Percentiles rank a stretch among this genome's conserved stretches.
phyloP scores from a whole-genome alignment of 2,113 vertebrate species.

The Pipra filicauda region DNA sequence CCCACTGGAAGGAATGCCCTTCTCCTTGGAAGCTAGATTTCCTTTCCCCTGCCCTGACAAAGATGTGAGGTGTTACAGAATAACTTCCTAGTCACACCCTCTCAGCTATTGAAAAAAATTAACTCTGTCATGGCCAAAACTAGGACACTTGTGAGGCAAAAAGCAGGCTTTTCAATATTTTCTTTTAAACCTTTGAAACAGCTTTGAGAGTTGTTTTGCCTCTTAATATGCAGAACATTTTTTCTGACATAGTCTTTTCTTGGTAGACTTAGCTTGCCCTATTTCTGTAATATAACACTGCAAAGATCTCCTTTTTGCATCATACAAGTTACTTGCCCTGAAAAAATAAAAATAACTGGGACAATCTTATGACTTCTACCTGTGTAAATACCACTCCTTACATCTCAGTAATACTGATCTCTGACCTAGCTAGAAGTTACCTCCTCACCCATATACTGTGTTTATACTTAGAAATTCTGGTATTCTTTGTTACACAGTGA shows the following conservation, averaged over 20 bases:
- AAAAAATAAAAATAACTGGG: background rate
- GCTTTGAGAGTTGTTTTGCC: background rate
- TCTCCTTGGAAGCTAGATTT: background rate
- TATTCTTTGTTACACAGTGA: background rate
- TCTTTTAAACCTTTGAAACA: background rate
- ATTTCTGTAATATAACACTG: background rate
- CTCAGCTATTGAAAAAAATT: background rate
- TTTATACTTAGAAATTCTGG: background rate
- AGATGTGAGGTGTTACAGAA: background rate
- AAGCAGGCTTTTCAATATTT: background rate
- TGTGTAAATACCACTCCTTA: background rate
- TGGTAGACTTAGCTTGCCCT: background rate
- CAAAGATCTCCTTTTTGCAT: background rate
- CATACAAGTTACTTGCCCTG: background rate
- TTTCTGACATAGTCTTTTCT: background rate
- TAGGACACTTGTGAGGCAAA: rapidly evolving
- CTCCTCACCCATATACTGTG: background rate
- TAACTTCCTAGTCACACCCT: background rate
- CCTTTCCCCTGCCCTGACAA: background rate
- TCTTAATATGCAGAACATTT: background rate
- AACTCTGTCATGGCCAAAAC: background rate
- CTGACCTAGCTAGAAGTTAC: background rate
- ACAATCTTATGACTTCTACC: background rate
- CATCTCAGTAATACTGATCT: background rate
- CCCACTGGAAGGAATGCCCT: rapidly evolving